phyloP scores from a whole-genome alignment of 2,888 invertebrate species.

The Acrocera orbiculus region DNA sequence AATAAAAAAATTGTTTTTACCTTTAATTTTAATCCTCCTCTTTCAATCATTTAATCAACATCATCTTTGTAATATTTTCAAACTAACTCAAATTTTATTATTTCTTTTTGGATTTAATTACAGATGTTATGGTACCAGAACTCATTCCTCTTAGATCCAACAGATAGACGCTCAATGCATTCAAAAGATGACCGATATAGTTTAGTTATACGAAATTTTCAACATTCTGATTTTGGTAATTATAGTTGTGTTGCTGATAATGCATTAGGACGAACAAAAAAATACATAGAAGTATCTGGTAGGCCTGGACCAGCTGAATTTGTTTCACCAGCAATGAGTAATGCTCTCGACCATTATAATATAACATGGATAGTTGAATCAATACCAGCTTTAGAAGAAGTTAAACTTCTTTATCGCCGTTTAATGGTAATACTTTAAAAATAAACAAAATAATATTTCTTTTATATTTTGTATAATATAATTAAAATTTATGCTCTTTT shows the following conservation, averaged over 20 bases:
- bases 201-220: conserved; percentile 40
- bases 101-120: conserved; percentile 12
- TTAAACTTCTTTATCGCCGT: conserved; percentile 42
- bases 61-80: not conserved
- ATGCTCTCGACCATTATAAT: conserved; percentile 42
- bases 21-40: no score
- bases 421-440: conserved; percentile 34
- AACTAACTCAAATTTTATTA: not conserved
- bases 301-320: conserved; percentile 46
- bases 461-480: no score
- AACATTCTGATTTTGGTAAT: conserved; percentile 44
- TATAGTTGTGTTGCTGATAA: conserved; percentile 40
- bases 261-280: conserved; percentile 35
- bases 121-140: conserved; percentile 49
- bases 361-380: conserved; percentile 49
- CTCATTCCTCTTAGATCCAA: conserved; percentile 41
- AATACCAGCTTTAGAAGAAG: conserved; percentile 44
- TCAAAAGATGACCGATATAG: conserved; percentile 40
- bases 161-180: conserved; percentile 43
- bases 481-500: no score
- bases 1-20: no score
- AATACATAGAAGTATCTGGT: conserved; percentile 45
- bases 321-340: conserved; percentile 40
- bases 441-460: no score
- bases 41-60: no score